A percentile compares a stretch with the other conserved stretches of the same genome.
These are phyloP conservation scores for Oryctolagus cuniculus DNA, from an alignment of 2,113 vertebrate genomes.

Conservation along the genomic window DNA sequence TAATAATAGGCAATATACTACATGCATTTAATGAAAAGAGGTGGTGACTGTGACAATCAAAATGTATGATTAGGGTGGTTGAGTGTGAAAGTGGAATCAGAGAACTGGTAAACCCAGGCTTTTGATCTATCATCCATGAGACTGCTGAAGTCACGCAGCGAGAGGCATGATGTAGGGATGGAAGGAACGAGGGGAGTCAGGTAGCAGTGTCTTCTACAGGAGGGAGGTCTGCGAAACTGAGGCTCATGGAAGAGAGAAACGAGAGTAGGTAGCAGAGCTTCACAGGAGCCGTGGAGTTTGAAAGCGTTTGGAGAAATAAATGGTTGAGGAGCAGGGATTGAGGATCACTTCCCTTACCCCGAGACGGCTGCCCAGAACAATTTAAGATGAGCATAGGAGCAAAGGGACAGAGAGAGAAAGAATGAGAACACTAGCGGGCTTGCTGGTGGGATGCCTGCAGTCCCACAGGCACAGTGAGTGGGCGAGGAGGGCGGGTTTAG, in stretches of 20 bases:
- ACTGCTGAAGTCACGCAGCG: neutral
- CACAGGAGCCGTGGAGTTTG: neutral
- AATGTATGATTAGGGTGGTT: neutral
- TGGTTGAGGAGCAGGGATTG: neutral
- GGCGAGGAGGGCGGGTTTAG: neutral
- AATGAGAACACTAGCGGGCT: neutral
- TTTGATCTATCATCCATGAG: neutral
- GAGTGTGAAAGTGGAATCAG: neutral
- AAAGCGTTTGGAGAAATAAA: conserved; percentile 41
- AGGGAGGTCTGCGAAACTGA: neutral
- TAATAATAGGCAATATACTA: neutral
- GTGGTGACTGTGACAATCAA: neutral
- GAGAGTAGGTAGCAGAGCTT: neutral
- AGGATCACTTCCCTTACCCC: neutral
- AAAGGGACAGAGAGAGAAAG: neutral
- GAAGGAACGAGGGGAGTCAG: neutral
- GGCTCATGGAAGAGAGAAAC: neutral
- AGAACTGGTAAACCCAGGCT: neutral
- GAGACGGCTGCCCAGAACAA: neutral
- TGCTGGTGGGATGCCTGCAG: conserved; percentile 16
- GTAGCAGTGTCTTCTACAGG: neutral
- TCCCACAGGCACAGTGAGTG: neutral
- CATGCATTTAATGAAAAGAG: neutral
- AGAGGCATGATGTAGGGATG: neutral
- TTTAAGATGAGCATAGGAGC: neutral